These are phyloP conservation scores for Spinibarbus caldwelli DNA, from an alignment of 2,797 vertebrate genomes.

Conservation along the genomic window DNA sequence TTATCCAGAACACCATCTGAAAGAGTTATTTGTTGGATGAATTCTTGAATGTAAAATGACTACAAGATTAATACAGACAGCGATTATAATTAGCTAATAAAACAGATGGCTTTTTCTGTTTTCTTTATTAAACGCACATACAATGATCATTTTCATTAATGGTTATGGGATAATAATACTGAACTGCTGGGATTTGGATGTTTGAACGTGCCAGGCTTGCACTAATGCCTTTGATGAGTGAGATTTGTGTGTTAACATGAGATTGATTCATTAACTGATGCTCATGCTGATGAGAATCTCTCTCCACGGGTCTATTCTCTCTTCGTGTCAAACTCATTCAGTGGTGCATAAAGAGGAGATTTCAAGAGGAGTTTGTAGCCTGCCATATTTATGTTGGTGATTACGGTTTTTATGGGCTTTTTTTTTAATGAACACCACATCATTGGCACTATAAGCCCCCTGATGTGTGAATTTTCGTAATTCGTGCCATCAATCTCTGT, in stretches of 20 bases:
- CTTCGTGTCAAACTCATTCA: background rate
- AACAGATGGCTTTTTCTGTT: conserved; percentile 21
- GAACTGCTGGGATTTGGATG: background rate
- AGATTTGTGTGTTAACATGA: conserved; percentile 36
- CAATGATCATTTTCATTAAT: conserved; percentile 17
- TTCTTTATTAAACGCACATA: background rate
- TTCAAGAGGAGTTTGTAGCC: background rate
- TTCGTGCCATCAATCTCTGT: background rate
- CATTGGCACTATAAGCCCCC: conserved; percentile 14
- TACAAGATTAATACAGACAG: background rate
- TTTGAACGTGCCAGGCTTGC: background rate
- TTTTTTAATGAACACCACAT: conserved; percentile 11
- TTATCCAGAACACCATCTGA: background rate
- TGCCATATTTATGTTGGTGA: conserved; percentile 25
- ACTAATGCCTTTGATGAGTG: conserved; percentile 20
- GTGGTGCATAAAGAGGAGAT: background rate
- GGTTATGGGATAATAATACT: conserved; percentile 21
- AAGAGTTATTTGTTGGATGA: background rate
- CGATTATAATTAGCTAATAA: background rate
- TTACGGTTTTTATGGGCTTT: background rate
- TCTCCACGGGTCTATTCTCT: conserved; percentile 12
- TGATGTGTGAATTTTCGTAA: conserved; percentile 18
- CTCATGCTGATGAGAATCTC: conserved; percentile 17
- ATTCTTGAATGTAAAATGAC: background rate
- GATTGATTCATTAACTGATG: conserved; percentile 34